Evolutionary conservation across 2,888 invertebrate genomes (phyloP), one percentile per base, ranked within the genome.

Genomic region (Rhamnusium bicolor): DNA sequence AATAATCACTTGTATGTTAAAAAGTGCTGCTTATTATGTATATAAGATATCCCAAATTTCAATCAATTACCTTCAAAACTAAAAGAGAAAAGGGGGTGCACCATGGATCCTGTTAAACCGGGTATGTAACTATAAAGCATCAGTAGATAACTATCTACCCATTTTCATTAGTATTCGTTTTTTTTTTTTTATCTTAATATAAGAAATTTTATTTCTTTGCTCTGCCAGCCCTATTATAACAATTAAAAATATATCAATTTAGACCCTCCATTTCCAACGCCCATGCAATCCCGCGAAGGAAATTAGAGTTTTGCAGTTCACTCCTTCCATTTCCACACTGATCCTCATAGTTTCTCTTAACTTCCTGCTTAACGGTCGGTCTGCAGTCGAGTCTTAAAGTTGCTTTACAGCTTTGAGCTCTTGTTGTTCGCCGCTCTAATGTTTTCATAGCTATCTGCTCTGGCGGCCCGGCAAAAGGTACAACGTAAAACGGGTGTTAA

Each of bases 221-320:
- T 7, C 18, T 16, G 4, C 27, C 14, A 27, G 16, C 16, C 10
- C n/a, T 10, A 49, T 16, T n/a, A 2, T 29, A 12, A 29, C 27
- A 27, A 27, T 63, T 63, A 53, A 65, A 65, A 65, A 53, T 40
- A 32, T 19, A 53, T 53, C 14, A 32, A 65, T 16, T 65, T 53
- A 53, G 29, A 53, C 53, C 49, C 63, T 47, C 49, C 61, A 47
- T 46, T 24, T 18, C 63, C 63, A 62, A n/a, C 53, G 49, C 49
- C 53, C 65, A 65, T 65, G 65, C 53, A 65, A 65, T 65, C 32
- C 18, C 53, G 53, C 29, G 32, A 65, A 65, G 65, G 65, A 65
- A 65, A 65, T 65, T 65, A 65, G 53, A 51, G 49, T 32, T 65
- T 24, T 47, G 51, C 53, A 65, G 53, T 19, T 53, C 12, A 18